Conservation (phyloP, 2,888 invertebrate genomes). For the Cerastis leucographa region DNA sequence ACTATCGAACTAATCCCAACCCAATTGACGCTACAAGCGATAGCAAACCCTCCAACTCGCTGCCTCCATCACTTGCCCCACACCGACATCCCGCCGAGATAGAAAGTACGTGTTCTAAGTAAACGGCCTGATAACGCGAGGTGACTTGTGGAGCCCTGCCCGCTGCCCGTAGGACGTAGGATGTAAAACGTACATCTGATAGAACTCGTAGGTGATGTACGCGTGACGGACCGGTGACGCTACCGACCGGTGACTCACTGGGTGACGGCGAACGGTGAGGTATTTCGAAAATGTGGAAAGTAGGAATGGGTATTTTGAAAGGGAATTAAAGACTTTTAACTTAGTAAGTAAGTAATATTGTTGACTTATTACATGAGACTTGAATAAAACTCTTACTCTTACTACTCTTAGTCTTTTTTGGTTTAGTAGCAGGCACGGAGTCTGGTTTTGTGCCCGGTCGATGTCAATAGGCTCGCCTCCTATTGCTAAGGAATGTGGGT, state of each 20-base stretch:
- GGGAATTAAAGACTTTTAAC: neutral
- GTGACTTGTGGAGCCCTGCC: slow-evolving; percentile 75
- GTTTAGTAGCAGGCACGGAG: neutral
- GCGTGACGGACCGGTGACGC: slow-evolving; percentile 70
- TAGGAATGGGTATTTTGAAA: slow-evolving; percentile 13
- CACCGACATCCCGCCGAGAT: slow-evolving; percentile 74
- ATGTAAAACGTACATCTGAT: slow-evolving; percentile 86
- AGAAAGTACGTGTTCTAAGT: slow-evolving; percentile 77
- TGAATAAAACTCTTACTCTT: neutral
- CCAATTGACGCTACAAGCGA: neutral
- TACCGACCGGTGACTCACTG: slow-evolving; percentile 56
- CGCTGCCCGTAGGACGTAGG: slow-evolving; percentile 75
- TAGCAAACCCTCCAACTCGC: slow-evolving; percentile 37
- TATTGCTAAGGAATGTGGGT: no score
- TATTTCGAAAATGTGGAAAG: slow-evolving; percentile 50
- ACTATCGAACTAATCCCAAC: neutral
- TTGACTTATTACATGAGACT: neutral
- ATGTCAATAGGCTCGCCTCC: neutral
- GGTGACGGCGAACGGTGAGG: slow-evolving; percentile 9
- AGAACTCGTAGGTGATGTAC: slow-evolving; percentile 75
- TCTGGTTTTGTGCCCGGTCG: neutral
- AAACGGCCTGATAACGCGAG: slow-evolving; percentile 75
- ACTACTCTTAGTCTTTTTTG: neutral
- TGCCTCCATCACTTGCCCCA: slow-evolving; percentile 58
- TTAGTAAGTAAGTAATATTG: neutral